These are phyloP conservation scores for Sebastes minor DNA, from an alignment of 2,797 vertebrate species.

Conservation along the genomic window DNA sequence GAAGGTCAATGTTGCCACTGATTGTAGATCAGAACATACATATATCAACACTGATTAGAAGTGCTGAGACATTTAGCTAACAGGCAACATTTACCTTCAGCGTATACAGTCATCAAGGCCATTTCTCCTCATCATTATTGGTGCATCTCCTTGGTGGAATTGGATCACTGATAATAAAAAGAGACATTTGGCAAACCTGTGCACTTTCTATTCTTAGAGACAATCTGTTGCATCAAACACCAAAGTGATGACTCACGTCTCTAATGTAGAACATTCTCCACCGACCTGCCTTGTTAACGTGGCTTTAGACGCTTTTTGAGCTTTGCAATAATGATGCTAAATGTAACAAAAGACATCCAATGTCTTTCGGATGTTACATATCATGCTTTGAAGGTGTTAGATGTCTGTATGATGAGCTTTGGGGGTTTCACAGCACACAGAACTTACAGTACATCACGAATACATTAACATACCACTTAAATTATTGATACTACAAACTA, in stretches of 20 bases:
- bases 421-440: not conserved
- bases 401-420: not conserved
- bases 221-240: constrained; percentile 1
- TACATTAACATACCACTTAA: not conserved
- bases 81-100: constrained; percentile 46
- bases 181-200: constrained; percentile 33
- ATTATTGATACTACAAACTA: not conserved
- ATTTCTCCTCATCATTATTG: constrained; percentile 51
- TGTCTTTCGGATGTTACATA: not conserved
- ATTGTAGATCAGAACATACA: not conserved
- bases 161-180: constrained; percentile 47
- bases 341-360: not conserved
- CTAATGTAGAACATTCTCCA: not conserved
- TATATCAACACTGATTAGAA: not conserved
- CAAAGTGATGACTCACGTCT: constrained; percentile 27
- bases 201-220: constrained; percentile 13
- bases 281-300: not conserved
- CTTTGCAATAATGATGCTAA: constrained; percentile 5
- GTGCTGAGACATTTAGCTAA: constrained; percentile 10
- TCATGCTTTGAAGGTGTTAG: not conserved
- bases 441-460: not conserved
- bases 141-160: constrained; percentile 49
- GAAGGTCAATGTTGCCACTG: constrained; percentile 23
- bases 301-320: not conserved
- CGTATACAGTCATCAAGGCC: constrained; percentile 15